A percentile compares a stretch with the other conserved stretches of the same genome.
These are phyloP conservation scores for Amitus sp. DNA, from an alignment of 2,888 invertebrate species.

Conservation along the genomic window DNA sequence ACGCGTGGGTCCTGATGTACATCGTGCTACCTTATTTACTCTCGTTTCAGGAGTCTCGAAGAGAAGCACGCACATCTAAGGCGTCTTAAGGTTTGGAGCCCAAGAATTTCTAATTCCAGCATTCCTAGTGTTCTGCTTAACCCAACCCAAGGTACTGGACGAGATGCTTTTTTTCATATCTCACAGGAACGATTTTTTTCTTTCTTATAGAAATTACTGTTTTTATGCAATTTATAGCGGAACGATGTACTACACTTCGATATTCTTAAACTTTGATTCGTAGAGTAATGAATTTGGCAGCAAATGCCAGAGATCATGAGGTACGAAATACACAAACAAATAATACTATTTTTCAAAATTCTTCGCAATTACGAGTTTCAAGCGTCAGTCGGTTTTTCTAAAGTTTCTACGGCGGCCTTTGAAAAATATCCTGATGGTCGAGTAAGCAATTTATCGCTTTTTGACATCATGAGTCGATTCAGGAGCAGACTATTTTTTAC, in stretches of 20 bases:
- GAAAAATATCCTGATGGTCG: not conserved
- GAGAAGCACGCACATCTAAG: too few relatives aligned
- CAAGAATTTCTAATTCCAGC: too few relatives aligned
- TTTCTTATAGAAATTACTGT: too few relatives aligned
- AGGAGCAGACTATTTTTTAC: constrained; percentile 57
- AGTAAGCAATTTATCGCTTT: not conserved
- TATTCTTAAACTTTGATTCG: constrained; percentile 22
- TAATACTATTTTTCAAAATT: constrained; percentile 34
- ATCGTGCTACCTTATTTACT: too few relatives aligned
- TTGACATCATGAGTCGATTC: constrained; percentile 17
- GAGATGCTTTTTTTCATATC: too few relatives aligned
- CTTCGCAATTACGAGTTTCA: constrained; percentile 4
- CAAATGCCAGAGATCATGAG: constrained; percentile 30
- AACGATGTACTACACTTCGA: constrained; percentile 29
- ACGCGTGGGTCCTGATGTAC: too few relatives aligned
- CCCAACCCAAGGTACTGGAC: too few relatives aligned
- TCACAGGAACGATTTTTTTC: too few relatives aligned
- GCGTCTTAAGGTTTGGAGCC: too few relatives aligned
- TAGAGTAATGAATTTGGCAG: constrained; percentile 21
- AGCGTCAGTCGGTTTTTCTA: not conserved
- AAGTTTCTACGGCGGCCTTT: not conserved
- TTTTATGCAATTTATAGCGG: too few relatives aligned
- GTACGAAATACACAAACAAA: constrained; percentile 21
- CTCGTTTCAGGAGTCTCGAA: too few relatives aligned
- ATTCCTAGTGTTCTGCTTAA: too few relatives aligned